Conservation (phyloP, 1,140 invertebrate species). For the Theocolax elegans region DNA sequence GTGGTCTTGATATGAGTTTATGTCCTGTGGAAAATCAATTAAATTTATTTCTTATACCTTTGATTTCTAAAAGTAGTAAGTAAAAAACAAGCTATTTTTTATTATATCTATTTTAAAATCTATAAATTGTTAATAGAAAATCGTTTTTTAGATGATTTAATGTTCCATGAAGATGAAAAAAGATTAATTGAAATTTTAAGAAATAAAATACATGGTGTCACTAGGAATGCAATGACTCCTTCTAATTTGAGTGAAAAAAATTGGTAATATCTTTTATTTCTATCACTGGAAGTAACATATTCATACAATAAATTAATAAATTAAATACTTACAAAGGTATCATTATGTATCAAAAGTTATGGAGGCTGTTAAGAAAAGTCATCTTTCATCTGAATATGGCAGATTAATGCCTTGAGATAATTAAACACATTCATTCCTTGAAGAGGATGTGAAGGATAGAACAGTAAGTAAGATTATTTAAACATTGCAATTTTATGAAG, state of each 20-base stretch:
- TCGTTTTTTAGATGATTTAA: constrained; percentile 68
- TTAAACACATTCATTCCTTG: not conserved
- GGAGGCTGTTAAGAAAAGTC: constrained; percentile 85
- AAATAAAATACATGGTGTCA: constrained; percentile 76
- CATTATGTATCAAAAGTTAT: constrained; percentile 84
- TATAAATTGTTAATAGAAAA: constrained; percentile 35
- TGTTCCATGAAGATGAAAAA: constrained; percentile 76
- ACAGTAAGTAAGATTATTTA: not conserved
- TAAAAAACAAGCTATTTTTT: constrained; percentile 34
- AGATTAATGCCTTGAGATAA: constrained; percentile 76
- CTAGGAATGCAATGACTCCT: constrained; percentile 74
- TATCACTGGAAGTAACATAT: constrained; percentile 15
- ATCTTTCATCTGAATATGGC: constrained; percentile 84
- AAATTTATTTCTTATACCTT: constrained; percentile 80
- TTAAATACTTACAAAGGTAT: constrained; percentile 67
- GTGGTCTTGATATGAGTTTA: constrained; percentile 73
- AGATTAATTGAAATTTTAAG: constrained; percentile 74
- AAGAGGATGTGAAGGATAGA: not conserved
- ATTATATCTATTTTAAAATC: too few relatives aligned
- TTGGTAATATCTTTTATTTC: constrained; percentile 66
- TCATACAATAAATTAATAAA: constrained; percentile 32
- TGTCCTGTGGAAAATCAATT: constrained; percentile 70
- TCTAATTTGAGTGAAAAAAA: constrained; percentile 76
- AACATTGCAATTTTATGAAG: too few relatives aligned
- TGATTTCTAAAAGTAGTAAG: constrained; percentile 72